A percentile compares a stretch with the other conserved stretches of the same genome.
Evolutionary conservation across 1,140 invertebrate genomes (phyloP).

Genomic region (Bombus terrestris): DNA sequence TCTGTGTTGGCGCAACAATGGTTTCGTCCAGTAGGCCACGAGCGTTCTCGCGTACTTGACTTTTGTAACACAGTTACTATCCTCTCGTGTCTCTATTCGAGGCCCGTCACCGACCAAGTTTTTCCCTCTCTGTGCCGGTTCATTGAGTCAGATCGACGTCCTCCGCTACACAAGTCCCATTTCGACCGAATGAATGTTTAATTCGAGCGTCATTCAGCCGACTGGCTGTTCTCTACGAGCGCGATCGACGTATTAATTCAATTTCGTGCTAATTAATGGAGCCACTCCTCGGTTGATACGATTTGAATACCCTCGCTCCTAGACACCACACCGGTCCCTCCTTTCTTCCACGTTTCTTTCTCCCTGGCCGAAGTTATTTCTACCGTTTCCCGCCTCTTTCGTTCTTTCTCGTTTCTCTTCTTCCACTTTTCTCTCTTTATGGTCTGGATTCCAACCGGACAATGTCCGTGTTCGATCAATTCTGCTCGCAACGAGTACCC

Average conservation of each 20-base stretch:
- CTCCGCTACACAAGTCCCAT: conserved; percentile 43
- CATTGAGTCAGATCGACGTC: conserved; percentile 42
- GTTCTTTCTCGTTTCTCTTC: not conserved
- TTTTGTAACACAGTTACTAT: conserved; percentile 59
- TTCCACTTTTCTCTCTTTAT: not conserved
- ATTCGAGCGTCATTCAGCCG: conserved; percentile 57
- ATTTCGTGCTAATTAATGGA: conserved; percentile 63
- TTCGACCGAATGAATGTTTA: conserved; percentile 64
- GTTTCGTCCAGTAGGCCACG: conserved; percentile 63
- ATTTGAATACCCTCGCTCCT: conserved; percentile 38
- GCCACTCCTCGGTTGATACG: conserved; percentile 39
- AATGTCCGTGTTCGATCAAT: conserved; percentile 13
- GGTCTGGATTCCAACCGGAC: not conserved
- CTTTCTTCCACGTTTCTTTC: not conserved
- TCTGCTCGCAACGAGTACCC: too few species aligned
- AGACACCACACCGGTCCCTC: not conserved
- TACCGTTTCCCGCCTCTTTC: not conserved
- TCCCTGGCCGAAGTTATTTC: not conserved
- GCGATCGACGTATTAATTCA: conserved; percentile 59
- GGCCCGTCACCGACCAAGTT: not conserved
- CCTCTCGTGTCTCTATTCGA: conserved; percentile 20
- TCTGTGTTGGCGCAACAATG: conserved; percentile 78
- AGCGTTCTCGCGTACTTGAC: conserved; percentile 66
- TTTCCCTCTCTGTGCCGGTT: conserved; percentile 12
- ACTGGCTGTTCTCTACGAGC: conserved; percentile 3